phyloP scores from a whole-genome alignment of 2,113 vertebrate genomes.

The Hippoglossus stenolepis region DNA sequence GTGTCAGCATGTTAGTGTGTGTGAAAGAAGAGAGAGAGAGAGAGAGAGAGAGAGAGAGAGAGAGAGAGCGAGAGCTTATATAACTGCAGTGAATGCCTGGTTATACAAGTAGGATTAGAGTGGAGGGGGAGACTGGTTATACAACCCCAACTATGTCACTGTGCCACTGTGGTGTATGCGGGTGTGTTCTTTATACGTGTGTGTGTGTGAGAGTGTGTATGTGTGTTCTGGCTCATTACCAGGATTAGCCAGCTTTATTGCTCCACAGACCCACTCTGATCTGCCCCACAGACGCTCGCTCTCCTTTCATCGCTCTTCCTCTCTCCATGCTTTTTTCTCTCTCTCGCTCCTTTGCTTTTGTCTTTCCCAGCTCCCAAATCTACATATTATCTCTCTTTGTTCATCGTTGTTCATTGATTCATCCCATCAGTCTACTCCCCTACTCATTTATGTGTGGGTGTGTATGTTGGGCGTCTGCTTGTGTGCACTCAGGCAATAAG shows the following conservation, averaged over 20 bases:
- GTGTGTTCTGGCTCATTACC: constrained; percentile 64
- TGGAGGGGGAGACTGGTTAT: constrained; percentile 75
- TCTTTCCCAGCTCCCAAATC: constrained; percentile 23
- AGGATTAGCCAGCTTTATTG: constrained; percentile 71
- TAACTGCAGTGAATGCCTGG: constrained; percentile 88
- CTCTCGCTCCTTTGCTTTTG: constrained; percentile 8
- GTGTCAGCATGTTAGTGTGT: constrained; percentile 43
- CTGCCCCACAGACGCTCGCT: constrained; percentile 46
- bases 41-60: constrained; percentile 84
- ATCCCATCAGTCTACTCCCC: not conserved
- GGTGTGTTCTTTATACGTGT: constrained; percentile 12
- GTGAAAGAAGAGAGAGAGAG: constrained; percentile 56
- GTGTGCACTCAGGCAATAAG: constrained; percentile 28
- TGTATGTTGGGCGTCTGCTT: constrained; percentile 14
- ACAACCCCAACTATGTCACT: constrained; percentile 78
- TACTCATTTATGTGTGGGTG: not conserved
- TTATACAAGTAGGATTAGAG: constrained; percentile 86
- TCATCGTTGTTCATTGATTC: not conserved
- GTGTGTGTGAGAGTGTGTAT: constrained; percentile 20
- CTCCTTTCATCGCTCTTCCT: constrained; percentile 28
- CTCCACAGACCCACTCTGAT: constrained; percentile 53
- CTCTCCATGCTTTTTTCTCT: constrained; percentile 3
- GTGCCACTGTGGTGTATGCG: constrained; percentile 58
- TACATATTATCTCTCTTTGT: not conserved
- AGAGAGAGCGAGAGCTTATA: constrained; percentile 85